Percentiles rank a stretch among this genome's conserved stretches.
Conservation (phyloP, 2,797 vertebrate genomes). For the Anisognathus igniventris region DNA sequence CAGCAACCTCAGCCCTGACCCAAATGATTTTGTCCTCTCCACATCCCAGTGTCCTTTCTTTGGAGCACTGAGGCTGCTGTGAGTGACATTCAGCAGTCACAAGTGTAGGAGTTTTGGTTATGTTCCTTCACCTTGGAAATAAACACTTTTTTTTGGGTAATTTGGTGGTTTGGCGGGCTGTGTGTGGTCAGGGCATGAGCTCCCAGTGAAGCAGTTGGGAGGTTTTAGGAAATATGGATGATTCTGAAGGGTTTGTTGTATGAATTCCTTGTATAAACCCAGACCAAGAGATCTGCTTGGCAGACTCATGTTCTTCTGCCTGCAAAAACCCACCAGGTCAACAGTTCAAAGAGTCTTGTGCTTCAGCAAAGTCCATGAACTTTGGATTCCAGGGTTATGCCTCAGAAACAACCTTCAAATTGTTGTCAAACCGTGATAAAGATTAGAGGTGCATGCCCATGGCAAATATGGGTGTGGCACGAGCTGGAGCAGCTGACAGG, state of each 20-base stretch:
- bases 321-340: neutral
- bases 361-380: neutral
- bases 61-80: neutral
- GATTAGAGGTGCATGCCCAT: neutral
- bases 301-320: neutral
- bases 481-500: neutral
- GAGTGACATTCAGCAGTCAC: neutral
- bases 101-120: neutral
- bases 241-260: neutral
- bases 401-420: neutral
- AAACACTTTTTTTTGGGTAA: neutral
- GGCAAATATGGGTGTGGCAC: accelerated
- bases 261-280: neutral
- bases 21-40: neutral
- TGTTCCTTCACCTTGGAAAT: neutral
- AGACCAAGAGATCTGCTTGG: neutral
- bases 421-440: neutral
- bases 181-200: neutral
- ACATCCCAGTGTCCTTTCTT: accelerated
- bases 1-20: neutral
- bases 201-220: accelerated
- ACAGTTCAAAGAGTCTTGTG: neutral
- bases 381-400: neutral
- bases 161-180: neutral
- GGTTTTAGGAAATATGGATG: neutral